Percentiles rank a stretch among this genome's conserved stretches.
These are phyloP conservation scores for Salvator merianae DNA, from an alignment of 2,113 vertebrate genomes.

Conservation along the genomic window DNA sequence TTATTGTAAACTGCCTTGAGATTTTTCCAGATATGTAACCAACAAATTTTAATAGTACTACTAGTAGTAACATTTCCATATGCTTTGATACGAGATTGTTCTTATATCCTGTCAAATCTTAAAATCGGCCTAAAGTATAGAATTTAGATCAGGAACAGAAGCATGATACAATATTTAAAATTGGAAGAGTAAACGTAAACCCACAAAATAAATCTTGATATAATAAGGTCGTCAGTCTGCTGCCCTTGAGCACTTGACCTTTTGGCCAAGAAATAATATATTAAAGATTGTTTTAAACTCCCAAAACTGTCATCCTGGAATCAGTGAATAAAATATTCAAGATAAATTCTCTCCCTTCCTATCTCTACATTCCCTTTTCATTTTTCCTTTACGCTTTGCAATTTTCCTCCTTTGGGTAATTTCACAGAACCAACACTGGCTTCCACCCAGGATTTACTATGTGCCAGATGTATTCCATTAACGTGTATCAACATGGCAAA, in stretches of 20 bases:
- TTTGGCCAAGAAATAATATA: background rate
- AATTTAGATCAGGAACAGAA: background rate
- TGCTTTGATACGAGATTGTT: background rate
- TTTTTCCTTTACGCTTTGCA: slow-evolving; percentile 16
- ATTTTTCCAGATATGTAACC: background rate
- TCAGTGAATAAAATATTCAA: slow-evolving; percentile 3
- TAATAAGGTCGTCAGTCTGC: background rate
- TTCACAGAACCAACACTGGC: slow-evolving; percentile 17
- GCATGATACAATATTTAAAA: background rate
- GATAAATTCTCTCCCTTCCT: background rate
- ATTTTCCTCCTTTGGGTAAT: slow-evolving; percentile 13
- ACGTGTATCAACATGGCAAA: slow-evolving; percentile 14
- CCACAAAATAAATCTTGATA: slow-evolving; percentile 1
- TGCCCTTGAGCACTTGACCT: background rate
- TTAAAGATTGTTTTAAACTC: background rate
- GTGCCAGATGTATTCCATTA: slow-evolving; percentile 31
- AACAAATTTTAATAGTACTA: too few relatives aligned
- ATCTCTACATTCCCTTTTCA: slow-evolving; percentile 12
- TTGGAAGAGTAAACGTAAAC: background rate
- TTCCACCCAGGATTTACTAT: slow-evolving; percentile 7
- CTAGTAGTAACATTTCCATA: background rate
- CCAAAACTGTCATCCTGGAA: slow-evolving; percentile 6
- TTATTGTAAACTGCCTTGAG: too few relatives aligned
- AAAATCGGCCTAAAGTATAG: background rate
- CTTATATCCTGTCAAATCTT: background rate